These are phyloP conservation scores for Lampris incognitus DNA, from an alignment of 2,113 vertebrate genomes.

Conservation along the genomic window DNA sequence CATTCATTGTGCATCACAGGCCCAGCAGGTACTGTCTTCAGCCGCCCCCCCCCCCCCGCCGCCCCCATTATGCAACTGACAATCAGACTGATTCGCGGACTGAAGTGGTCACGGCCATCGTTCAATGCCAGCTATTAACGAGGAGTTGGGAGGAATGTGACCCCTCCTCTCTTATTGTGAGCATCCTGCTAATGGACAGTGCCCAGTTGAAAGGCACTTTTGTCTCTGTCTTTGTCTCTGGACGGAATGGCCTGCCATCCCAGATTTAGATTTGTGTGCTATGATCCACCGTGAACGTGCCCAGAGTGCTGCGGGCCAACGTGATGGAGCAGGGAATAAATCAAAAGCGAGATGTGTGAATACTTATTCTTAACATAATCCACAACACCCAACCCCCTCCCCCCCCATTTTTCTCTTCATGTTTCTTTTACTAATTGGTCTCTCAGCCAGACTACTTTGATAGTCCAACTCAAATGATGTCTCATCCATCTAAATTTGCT, in stretches of 20 bases:
- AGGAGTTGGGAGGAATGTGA: slow-evolving; percentile 63
- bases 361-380: slow-evolving; percentile 28
- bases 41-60: background rate
- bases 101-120: slow-evolving; percentile 18
- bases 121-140: slow-evolving; percentile 53
- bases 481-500: slow-evolving; percentile 42
- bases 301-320: slow-evolving; percentile 16
- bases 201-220: slow-evolving; percentile 60
- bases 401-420: slow-evolving; percentile 13
- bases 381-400: background rate
- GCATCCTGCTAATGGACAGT: slow-evolving; percentile 61
- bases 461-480: slow-evolving; percentile 13
- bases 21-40: slow-evolving; percentile 27
- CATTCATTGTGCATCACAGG: slow-evolving; percentile 32
- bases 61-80: slow-evolving; percentile 45
- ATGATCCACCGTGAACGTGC: slow-evolving; percentile 26
- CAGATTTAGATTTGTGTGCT: slow-evolving; percentile 49
- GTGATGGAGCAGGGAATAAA: slow-evolving; percentile 32
- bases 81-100: slow-evolving; percentile 14
- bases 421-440: slow-evolving; percentile 38
- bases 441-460: slow-evolving; percentile 24
- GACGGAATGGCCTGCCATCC: slow-evolving; percentile 27
- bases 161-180: slow-evolving; percentile 52
- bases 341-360: slow-evolving; percentile 43
- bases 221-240: slow-evolving; percentile 58